Evolutionary conservation across 2,113 vertebrate genomes (phyloP).

Genomic region (Gymnobelideus leadbeateri): DNA sequence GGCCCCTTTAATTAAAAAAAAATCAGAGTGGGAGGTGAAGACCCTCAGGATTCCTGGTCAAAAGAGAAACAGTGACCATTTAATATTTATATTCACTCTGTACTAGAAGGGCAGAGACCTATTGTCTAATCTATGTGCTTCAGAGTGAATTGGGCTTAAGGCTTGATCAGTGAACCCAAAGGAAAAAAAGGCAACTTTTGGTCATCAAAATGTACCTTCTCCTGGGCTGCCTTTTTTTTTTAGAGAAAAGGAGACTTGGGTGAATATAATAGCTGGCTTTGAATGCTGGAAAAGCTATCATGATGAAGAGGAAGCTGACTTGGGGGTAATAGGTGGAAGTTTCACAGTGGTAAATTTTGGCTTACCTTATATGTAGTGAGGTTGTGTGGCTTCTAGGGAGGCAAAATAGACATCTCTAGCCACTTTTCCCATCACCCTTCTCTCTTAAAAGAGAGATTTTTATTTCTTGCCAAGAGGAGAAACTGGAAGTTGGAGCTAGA

Average conservation of each 20-base stretch:
- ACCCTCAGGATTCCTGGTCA: too few relatives aligned
- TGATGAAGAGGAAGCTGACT: neutral
- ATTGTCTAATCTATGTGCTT: too few relatives aligned
- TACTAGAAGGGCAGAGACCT: too few relatives aligned
- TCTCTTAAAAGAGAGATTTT: neutral
- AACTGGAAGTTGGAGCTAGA: neutral
- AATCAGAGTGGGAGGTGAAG: too few relatives aligned
- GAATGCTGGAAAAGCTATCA: neutral
- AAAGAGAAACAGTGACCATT: too few relatives aligned
- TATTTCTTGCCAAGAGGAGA: neutral
- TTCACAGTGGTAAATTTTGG: neutral
- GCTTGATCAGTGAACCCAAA: too few relatives aligned
- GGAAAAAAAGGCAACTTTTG: too few relatives aligned
- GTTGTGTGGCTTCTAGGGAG: neutral
- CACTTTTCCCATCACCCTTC: neutral
- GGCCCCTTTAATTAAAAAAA: too few relatives aligned
- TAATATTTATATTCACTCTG: too few relatives aligned
- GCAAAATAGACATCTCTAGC: neutral
- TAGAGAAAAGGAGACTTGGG: neutral
- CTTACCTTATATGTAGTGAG: neutral
- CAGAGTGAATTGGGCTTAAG: too few relatives aligned
- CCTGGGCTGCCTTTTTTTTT: too few relatives aligned
- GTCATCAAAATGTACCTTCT: too few relatives aligned
- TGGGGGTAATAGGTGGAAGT: neutral
- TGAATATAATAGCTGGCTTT: neutral